These are phyloP conservation scores for Cylloceria caligata DNA, from an alignment of 2,888 invertebrate genomes.

Conservation along the genomic window DNA sequence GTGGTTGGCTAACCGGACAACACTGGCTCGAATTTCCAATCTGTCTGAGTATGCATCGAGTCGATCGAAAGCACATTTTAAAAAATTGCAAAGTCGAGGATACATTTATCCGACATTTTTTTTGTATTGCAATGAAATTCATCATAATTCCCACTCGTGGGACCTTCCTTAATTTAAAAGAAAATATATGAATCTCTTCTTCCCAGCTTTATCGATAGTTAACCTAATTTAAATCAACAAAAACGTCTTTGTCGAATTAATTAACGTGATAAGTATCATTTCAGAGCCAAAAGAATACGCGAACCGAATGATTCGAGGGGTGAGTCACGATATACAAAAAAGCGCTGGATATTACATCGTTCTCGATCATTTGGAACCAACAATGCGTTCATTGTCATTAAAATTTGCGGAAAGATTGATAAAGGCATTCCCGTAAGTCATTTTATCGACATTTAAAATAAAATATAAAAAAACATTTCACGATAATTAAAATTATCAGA, in stretches of 20 bases:
- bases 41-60: conserved; percentile 68
- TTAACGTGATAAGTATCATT: conserved; percentile 23
- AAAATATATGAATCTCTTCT: too few species aligned
- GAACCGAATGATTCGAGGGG: conserved; percentile 68
- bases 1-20: conserved; percentile 69
- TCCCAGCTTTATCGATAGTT: too few species aligned
- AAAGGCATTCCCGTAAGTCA: conserved; percentile 71
- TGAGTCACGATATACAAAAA: conserved; percentile 71
- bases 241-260: too few species aligned
- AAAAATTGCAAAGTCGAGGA: not conserved
- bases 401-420: conserved; percentile 67
- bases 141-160: too few species aligned
- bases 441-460: not conserved
- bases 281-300: conserved; percentile 66
- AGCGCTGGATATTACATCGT: conserved; percentile 73
- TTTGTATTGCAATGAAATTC: too few species aligned
- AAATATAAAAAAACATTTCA: not conserved
- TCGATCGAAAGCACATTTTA: not conserved
- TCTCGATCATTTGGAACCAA: conserved; percentile 67
- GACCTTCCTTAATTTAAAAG: too few species aligned
- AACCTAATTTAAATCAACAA: too few species aligned
- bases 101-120: not conserved
- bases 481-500: not conserved
- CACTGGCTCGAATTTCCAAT: conserved; percentile 75
- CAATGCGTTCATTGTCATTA: conserved; percentile 65